A percentile compares a stretch with the other conserved stretches of the same genome.
Evolutionary conservation across 1,140 invertebrate genomes (phyloP).

Genomic region (Copidosoma floridanum): DNA sequence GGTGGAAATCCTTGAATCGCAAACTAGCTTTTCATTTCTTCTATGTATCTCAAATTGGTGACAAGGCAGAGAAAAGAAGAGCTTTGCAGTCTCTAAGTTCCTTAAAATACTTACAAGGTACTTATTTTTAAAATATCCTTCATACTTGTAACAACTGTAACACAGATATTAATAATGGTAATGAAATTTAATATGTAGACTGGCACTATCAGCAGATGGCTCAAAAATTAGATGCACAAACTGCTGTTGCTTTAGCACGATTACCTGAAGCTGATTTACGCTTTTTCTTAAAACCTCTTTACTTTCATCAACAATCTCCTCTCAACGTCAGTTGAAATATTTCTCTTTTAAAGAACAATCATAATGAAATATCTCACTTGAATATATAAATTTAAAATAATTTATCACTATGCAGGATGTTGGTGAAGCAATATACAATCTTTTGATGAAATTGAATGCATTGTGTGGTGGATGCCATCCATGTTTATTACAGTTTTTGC

Average conservation of each 20-base stretch:
- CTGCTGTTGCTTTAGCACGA: constrained; percentile 64
- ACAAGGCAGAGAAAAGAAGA: constrained; percentile 37
- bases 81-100: constrained; percentile 44
- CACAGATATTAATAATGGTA: neutral
- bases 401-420: constrained; percentile 45
- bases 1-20: constrained; percentile 46
- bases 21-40: constrained; percentile 41
- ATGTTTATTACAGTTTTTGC: constrained; percentile 66
- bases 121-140: neutral
- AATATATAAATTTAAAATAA: neutral
- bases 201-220: constrained; percentile 67
- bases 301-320: constrained; percentile 53
- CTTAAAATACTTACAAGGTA: constrained; percentile 50
- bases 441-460: constrained; percentile 58
- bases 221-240: constrained; percentile 65
- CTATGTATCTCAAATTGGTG: constrained; percentile 42
- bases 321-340: constrained; percentile 44
- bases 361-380: neutral
- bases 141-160: constrained; percentile 3
- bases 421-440: constrained; percentile 57
- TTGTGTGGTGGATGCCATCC: constrained; percentile 58
- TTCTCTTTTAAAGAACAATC: neutral
- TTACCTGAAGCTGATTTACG: constrained; percentile 58
- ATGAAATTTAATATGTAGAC: constrained; percentile 41
- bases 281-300: constrained; percentile 66